Conservation (phyloP, 1,140 invertebrate genomes). For the Bactericera cockerelli region DNA sequence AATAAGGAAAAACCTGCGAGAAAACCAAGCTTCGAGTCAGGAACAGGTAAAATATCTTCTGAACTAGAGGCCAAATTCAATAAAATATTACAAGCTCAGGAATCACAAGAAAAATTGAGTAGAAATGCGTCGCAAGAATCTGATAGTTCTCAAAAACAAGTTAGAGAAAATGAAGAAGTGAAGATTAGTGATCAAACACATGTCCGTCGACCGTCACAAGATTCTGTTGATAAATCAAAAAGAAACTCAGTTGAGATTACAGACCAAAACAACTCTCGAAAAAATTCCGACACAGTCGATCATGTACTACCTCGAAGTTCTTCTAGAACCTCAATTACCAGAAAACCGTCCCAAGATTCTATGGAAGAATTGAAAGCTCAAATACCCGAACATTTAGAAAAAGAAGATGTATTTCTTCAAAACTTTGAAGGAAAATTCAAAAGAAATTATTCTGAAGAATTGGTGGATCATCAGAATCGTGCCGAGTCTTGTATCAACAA, state of each 20-base stretch:
- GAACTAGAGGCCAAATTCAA: conserved; percentile 7
- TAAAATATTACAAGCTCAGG: conserved; percentile 6
- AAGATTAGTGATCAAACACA: not conserved
- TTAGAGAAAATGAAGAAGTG: not conserved
- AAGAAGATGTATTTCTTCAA: conserved; percentile 5
- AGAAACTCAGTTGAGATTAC: conserved; percentile 1
- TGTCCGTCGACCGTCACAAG: not conserved
- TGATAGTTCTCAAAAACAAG: not conserved
- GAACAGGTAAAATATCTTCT: conserved; percentile 1
- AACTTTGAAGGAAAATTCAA: conserved; percentile 5
- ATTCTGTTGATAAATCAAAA: not conserved
- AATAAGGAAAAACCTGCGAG: not conserved
- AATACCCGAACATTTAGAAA: not conserved
- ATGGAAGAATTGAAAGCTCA: conserved; percentile 4
- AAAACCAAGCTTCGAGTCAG: not conserved
- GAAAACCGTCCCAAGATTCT: not conserved
- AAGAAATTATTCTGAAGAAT: not conserved
- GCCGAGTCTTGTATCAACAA: not conserved
- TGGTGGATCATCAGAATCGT: not conserved
- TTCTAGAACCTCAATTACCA: not conserved
- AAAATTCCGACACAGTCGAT: not conserved
- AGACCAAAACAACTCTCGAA: not conserved
- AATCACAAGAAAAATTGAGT: not conserved
- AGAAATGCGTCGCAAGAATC: not conserved
- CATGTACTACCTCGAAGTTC: not conserved